A percentile compares a stretch with the other conserved stretches of the same genome.
Conservation (phyloP, 2,888 invertebrate genomes). For the Callimorpha dominula region DNA sequence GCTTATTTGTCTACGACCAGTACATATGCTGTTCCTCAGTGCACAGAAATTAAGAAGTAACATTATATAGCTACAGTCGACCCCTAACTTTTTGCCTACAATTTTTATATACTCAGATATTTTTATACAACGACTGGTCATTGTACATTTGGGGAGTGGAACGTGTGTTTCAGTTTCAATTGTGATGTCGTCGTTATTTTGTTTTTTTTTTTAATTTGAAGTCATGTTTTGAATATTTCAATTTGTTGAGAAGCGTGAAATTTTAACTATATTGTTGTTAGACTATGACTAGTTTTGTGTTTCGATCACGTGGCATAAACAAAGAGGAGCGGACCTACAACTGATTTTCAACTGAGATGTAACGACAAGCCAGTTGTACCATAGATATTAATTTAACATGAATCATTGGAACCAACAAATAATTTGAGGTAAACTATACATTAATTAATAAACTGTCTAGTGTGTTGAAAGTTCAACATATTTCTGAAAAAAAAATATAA, state of each 20-base stretch:
- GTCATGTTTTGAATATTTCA: constrained; percentile 21
- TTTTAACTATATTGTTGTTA: constrained; percentile 52
- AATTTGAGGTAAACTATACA: too few species aligned
- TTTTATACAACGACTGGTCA: constrained; percentile 56
- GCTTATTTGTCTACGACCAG: constrained; percentile 11
- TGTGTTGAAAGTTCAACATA: too few species aligned
- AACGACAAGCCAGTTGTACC: not conserved
- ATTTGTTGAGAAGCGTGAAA: constrained; percentile 42
- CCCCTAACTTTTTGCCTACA: constrained; percentile 53
- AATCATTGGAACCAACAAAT: too few species aligned
- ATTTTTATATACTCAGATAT: constrained; percentile 60
- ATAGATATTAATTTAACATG: not conserved
- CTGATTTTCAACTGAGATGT: not conserved
- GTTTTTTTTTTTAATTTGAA: constrained; percentile 20
- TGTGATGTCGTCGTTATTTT: constrained; percentile 9
- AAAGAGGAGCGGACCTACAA: not conserved
- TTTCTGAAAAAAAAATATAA: too few species aligned
- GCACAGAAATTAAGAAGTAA: constrained; percentile 25
- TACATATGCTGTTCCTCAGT: constrained; percentile 31
- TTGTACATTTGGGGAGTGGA: constrained; percentile 44
- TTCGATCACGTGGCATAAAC: constrained; percentile 3
- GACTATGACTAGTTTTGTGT: constrained; percentile 36
- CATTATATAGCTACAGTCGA: constrained; percentile 47
- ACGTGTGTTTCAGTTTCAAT: constrained; percentile 37
- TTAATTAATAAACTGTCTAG: too few species aligned